Base-by-base conservation (phyloP, 2,113 vertebrate species). In the Nematolebias whitei region DNA sequence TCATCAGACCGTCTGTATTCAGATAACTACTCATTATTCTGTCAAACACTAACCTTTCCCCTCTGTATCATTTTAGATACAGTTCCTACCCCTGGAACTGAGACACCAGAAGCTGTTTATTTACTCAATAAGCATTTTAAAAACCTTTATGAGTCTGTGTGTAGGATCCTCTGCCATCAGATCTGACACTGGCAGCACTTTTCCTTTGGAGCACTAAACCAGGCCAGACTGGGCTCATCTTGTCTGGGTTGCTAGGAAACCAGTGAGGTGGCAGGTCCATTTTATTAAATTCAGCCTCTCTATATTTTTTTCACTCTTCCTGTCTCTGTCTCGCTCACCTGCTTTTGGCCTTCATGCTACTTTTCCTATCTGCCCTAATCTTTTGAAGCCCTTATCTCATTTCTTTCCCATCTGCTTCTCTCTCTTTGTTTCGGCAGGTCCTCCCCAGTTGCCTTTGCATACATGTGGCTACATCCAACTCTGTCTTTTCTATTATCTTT, bases 161-260 rank as follows among this genome's bases (percentile, higher is more conserved):
- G n/a, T n/a, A n/a, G n/a, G n/a, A n/a, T n/a, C n/a, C n/a, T n/a
- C n/a, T n/a, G n/a, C n/a, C n/a, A n/a, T n/a, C n/a, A n/a, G n/a
- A n/a, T n/a, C n/a, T n/a, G n/a, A n/a, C n/a, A n/a, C n/a, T n/a
- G n/a, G n/a, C n/a, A n/a, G n/a, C 32, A 84, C 83, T 82, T 91
- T 85, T 87, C 78, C 85, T 74, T 74, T 77, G 80, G 74, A 84
- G 76, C 71, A 86, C 78, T n/a, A 86, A 80, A 84, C 85, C 82
- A 77, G 84, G 83, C 87, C 85, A 88, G 83, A 83, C 87, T 75
- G 69, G 85, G 74, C 85, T 89, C 80, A 18, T 78, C 84, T 86
- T 65, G 71, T 70, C 78, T 79, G 71, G 74, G 92, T 93, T 93
- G 91, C 92, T 93, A 93, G 90, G 92, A 88, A 85, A 93, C 90